Percentiles rank a stretch among this genome's conserved stretches.
phyloP scores from a whole-genome alignment of 2,888 invertebrate species.

The Drosophila quinaria region DNA sequence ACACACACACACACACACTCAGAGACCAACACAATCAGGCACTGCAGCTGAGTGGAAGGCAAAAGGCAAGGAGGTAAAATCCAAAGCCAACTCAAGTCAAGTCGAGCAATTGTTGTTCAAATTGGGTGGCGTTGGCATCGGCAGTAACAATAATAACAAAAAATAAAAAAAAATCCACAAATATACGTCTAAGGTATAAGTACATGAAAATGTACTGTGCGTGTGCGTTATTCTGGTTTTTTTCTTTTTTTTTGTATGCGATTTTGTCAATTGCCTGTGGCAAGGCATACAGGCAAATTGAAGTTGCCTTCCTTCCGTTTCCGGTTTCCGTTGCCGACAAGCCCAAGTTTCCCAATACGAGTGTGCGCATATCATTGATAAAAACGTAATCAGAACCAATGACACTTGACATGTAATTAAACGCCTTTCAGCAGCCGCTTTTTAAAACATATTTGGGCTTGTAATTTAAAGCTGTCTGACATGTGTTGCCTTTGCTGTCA shows the following conservation, averaged over 20 bases:
- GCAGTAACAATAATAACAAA: conserved; percentile 47
- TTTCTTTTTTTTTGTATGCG: neutral
- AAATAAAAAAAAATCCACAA: neutral
- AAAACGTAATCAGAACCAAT: conserved; percentile 39
- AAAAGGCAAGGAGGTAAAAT: conserved; percentile 17
- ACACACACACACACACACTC: conserved; percentile 12
- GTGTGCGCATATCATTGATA: conserved; percentile 29
- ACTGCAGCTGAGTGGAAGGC: conserved; percentile 36
- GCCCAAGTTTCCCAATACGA: conserved; percentile 16
- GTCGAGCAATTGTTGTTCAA: conserved; percentile 61
- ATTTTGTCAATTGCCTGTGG: conserved; percentile 55
- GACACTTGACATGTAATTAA: conserved; percentile 23
- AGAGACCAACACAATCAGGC: conserved; percentile 11
- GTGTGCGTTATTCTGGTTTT: conserved; percentile 20
- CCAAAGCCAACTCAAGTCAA: conserved; percentile 46
- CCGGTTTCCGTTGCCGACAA: conserved; percentile 48
- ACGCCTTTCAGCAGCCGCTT: conserved; percentile 5
- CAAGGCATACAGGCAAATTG: conserved; percentile 38
- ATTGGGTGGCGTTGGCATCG: conserved; percentile 52
- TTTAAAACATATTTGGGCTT: neutral
- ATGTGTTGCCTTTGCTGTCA: neutral
- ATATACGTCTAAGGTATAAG: conserved; percentile 10
- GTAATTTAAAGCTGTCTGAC: neutral
- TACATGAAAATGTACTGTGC: conserved; percentile 14
- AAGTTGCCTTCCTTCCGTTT: conserved; percentile 56